These are phyloP conservation scores for Diabrotica virgifera DNA, from an alignment of 1,140 invertebrate genomes.

Conservation along the genomic window DNA sequence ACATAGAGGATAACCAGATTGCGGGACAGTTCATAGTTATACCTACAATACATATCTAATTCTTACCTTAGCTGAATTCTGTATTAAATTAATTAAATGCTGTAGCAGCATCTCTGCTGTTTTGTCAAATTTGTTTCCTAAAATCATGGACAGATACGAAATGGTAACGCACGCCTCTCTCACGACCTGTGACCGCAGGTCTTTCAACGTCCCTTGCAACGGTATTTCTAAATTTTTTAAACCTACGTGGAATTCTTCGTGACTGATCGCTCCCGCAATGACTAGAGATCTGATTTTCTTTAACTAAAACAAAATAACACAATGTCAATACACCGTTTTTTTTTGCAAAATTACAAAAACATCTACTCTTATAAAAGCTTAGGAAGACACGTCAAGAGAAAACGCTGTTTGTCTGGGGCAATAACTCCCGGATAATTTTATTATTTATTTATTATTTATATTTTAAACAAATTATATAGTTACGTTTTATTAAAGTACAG, in stretches of 20 bases:
- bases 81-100: slow-evolving; percentile 85
- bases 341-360: neutral
- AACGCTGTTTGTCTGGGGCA: too few relatives aligned
- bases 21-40: too few relatives aligned
- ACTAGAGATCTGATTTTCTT: slow-evolving; percentile 83
- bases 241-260: slow-evolving; percentile 77
- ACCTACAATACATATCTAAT: slow-evolving; percentile 6
- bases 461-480: too few relatives aligned
- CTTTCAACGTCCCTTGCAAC: slow-evolving; percentile 82
- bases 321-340: slow-evolving; percentile 13
- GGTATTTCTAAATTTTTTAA: slow-evolving; percentile 78
- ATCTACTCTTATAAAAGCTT: too few relatives aligned
- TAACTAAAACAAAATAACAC: slow-evolving; percentile 56
- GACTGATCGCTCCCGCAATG: slow-evolving; percentile 72
- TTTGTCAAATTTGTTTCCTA: slow-evolving; percentile 81
- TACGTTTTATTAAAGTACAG: too few relatives aligned
- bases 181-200: slow-evolving; percentile 85
- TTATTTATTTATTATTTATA: too few relatives aligned
- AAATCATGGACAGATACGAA: slow-evolving; percentile 81
- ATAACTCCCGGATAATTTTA: too few relatives aligned
- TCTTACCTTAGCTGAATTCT: slow-evolving; percentile 88
- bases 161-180: slow-evolving; percentile 93
- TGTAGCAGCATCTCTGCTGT: slow-evolving; percentile 80
- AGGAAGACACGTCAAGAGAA: too few relatives aligned
- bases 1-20: too few relatives aligned